Base-by-base conservation (phyloP, 2,797 vertebrate genomes). In the Coluber constrictor region DNA sequence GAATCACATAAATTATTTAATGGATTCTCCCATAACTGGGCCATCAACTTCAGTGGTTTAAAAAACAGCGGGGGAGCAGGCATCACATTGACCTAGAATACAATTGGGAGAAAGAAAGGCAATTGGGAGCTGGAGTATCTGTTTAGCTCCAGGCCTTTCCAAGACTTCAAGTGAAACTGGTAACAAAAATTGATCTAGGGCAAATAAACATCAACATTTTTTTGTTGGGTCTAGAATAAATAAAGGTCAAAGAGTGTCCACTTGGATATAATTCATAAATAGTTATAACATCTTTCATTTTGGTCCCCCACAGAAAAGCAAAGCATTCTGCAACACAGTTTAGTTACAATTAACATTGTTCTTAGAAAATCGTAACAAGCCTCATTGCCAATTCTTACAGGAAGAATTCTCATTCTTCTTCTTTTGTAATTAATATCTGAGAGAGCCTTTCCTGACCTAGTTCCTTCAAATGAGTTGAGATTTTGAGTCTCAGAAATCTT, bases 301-400 rank as follows among this genome's bases (percentile, higher is more conserved):
- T 86, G 66, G 79, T 27, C 47, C 60, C 37, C n/a, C 16, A 25
- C 51, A 89, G 32, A 93, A 92, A 88, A 92, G 55, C n/a, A 56
- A 87, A 86, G 56, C n/a, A 56, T 43, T 4, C 60, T 86, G 16
- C 18, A 6, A 4, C 54, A 63, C 5, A 13, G 63, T 3, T 51
- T 57, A 25, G 0, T 27, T 23, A 0, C 1, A 92, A 29, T 20
- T 87, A 18, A 66, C n/a, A 87, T 25, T 2, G 15, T 51, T 92
- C 20, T 89, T 60, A 93, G 90, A 93, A 88, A 47, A 83, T 79
- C 2, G 90, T 2, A 93, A 86, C 61, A 90, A 87, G 11, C 79
- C 90, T 61, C 12, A 1, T 87, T 86, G 15, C 10, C 32, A 70
- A 56, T 57, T 92, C 8, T 74, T 66, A 32, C 57, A 55, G 32